Evolutionary conservation across 2,797 vertebrate species (phyloP), one percentile per base, ranked within the genome.

Genomic region (Acridotheres tristis): DNA sequence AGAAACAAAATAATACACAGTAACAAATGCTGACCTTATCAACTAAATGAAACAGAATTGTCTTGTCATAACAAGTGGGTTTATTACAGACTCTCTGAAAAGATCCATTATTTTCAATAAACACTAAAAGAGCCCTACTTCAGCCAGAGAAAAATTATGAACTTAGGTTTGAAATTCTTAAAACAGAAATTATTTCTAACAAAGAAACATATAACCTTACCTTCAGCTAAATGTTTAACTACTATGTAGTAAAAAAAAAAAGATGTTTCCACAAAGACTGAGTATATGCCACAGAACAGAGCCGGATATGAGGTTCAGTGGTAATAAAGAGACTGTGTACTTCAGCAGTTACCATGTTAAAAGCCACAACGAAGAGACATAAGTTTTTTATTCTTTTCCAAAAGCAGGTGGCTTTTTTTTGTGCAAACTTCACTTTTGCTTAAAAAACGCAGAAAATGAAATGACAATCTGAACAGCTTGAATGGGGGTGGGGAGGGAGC

Each of bases 1-100:
- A 91, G 45, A 84, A 93, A 91, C 10, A 92, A 76, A 65, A 48
- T 38, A 57, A 54, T 18, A 18, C 10, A 74, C 30, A 68, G 65
- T 76, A 81, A 94, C 40, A 89, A 96, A 94, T 21, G 61, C 30
- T 65, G 92, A 93, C 40, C 79, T 94, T 96, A 85, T 74, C 68
- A 96, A 90, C 71, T 66, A 62, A 77, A 85, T 57, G 42, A 92
- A 95, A 73, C 34, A 61, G 65, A 91, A 61, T 2, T 15, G 19
- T 63, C 47, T 29, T 93, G 65, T 74, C 84, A 26, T 63, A 94
- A 90, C 34, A 92, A 91, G 32, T 43, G 68, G 16, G 17, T 82
- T 57, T 59, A 74, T 36, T 61, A 88, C 16, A 90, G 47, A 73
- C 13, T 38, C 19, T 48, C 65, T 42, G 30, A 89, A 55, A 92